These are phyloP conservation scores for Pachliopta kotzebuea DNA, from an alignment of 2,888 invertebrate species.

Conservation along the genomic window DNA sequence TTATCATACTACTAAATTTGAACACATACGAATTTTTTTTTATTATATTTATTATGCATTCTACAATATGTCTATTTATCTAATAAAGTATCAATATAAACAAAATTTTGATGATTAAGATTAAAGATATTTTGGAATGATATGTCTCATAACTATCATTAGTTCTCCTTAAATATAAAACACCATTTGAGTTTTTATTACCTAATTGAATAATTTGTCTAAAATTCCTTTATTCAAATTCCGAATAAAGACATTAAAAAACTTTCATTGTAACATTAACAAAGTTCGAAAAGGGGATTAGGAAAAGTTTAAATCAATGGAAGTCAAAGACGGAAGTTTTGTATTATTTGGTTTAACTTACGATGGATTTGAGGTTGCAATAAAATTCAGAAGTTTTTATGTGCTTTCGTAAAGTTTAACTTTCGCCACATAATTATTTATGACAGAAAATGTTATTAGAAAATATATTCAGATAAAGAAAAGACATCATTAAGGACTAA, in stretches of 20 bases:
- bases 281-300: slow-evolving; percentile 12
- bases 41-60: too few species aligned
- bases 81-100: not conserved
- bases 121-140: not conserved
- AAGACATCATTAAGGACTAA: not conserved
- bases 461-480: not conserved
- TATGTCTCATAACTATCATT: not conserved
- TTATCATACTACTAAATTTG: not conserved
- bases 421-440: not conserved
- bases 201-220: not conserved
- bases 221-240: not conserved
- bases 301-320: slow-evolving; percentile 19
- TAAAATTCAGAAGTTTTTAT: not conserved
- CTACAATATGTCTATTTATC: not conserved
- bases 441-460: not conserved
- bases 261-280: slow-evolving; percentile 21
- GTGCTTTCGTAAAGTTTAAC: not conserved
- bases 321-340: slow-evolving; percentile 18
- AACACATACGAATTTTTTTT: too few species aligned
- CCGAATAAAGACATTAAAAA: slow-evolving; percentile 16
- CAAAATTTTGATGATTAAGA: not conserved
- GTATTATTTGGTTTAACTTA: slow-evolving; percentile 7
- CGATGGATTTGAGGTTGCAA: slow-evolving; percentile 9
- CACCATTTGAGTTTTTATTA: not conserved
- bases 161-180: not conserved